Conservation (phyloP, 2,888 invertebrate genomes). For the Ennomos erosarius region DNA sequence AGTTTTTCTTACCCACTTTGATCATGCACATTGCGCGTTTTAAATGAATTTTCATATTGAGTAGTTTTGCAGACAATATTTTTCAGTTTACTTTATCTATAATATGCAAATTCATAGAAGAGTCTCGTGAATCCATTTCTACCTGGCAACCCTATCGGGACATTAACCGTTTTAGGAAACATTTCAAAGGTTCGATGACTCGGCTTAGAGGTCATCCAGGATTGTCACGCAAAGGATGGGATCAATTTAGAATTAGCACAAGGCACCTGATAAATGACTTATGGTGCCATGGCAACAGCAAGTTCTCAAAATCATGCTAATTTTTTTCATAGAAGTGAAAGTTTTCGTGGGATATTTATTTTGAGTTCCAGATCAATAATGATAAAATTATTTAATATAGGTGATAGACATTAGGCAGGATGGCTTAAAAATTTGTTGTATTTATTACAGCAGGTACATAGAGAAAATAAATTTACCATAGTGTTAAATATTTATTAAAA, state of each 20-base stretch:
- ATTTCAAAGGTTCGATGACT: constrained; percentile 77
- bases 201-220: constrained; percentile 66
- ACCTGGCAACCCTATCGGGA: constrained; percentile 61
- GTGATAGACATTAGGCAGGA: no score
- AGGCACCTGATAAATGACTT: constrained; percentile 44
- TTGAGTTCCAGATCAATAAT: not conserved
- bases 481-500: no score
- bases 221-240: constrained; percentile 61
- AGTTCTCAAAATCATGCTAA: constrained; percentile 29
- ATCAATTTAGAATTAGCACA: constrained; percentile 47
- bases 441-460: no score
- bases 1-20: no score
- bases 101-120: not conserved
- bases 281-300: constrained; percentile 38
- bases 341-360: constrained; percentile 17
- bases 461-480: no score
- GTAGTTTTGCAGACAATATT: no score
- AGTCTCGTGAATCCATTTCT: constrained; percentile 23
- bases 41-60: no score
- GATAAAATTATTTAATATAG: no score
- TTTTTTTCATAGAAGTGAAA: constrained; percentile 32
- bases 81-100: no score
- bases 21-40: no score
- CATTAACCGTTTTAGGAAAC: constrained; percentile 81
- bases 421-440: no score